These are phyloP conservation scores for Pedionomus torquatus DNA, from an alignment of 2,113 vertebrate genomes.

Conservation along the genomic window DNA sequence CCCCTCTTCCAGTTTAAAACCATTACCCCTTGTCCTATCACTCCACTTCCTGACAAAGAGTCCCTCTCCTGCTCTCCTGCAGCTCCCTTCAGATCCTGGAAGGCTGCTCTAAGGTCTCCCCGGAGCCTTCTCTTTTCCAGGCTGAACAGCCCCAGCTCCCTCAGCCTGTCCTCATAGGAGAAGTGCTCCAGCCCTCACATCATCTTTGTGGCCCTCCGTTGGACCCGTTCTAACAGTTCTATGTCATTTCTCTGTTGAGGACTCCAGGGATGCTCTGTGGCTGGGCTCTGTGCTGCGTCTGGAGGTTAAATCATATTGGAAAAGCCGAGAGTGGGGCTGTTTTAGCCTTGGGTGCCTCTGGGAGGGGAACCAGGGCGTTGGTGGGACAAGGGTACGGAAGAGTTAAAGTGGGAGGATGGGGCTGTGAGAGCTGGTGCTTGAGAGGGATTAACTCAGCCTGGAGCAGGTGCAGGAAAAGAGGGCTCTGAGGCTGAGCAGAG, in stretches of 20 bases:
- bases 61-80: no score
- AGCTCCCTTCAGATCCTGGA: no score
- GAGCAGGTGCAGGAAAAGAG: conserved; percentile 42
- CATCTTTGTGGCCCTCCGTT: not conserved
- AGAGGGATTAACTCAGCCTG: conserved; percentile 28
- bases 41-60: no score
- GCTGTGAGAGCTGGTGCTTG: not conserved
- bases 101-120: not conserved
- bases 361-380: not conserved
- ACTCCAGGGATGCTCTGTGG: not conserved
- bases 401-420: not conserved
- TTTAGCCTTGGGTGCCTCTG: not conserved
- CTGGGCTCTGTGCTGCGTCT: not conserved
- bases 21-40: no score
- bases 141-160: not conserved
- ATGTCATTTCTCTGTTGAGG: not conserved
- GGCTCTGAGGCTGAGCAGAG: conserved; percentile 16
- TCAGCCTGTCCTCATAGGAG: no score
- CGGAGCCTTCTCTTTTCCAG: not conserved
- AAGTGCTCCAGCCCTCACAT: not conserved
- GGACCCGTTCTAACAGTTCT: not conserved
- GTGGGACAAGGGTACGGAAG: not conserved
- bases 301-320: not conserved
- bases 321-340: fast-evolving
- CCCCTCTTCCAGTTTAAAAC: no score